Evolutionary conservation across 1,140 invertebrate genomes (phyloP), one percentile per base, ranked within the genome.

Genomic region (Macrotrachela quadricornifera): DNA sequence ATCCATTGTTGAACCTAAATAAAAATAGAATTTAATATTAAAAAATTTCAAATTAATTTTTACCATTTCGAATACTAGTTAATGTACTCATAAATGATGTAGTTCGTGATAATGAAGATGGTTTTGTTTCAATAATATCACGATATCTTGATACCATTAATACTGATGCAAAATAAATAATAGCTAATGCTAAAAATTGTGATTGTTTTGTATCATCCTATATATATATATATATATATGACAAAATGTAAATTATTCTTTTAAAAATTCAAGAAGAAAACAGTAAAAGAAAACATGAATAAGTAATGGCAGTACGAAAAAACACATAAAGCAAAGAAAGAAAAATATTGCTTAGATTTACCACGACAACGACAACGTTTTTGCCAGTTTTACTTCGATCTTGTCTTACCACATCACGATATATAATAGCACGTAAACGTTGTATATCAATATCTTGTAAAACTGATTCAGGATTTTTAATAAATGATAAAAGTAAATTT

Each of bases 201-300:
- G 92, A 90, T 74, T 99, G 94, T 69, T 96, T 94, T 46, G 87
- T 94, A 74, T 99, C 94, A 76, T 97, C 91, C 87, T 95, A 30
- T 30, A 30, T n/a, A n/a, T n/a, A n/a, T n/a, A n/a, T n/a, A 8
- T 30, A 30, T 4, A 30, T 4, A 30, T 4, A 30, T 4, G 21
- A 30, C 21, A 30, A 8, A 30, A n/a, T n/a, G n/a, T 30, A 30
- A 4, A 4, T 30, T 30, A 30, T 2, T 30, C 8, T 2, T 4
- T 30, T 30, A 8, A 30, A 30, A 30, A n/a, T n/a, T n/a, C n/a
- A 2, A 30, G 21, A 30, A 30, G 21, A 30, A 30, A 30, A 30
- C 21, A 30, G 8, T 2, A 30, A 30, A 30, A 30, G 21, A 42
- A 42, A 6, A 10, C 1, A 42, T 14, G 15, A 42, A 2, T 3